phyloP scores from a whole-genome alignment of 92 coral and sea anemone species.

The Zoanthus gigantus region DNA sequence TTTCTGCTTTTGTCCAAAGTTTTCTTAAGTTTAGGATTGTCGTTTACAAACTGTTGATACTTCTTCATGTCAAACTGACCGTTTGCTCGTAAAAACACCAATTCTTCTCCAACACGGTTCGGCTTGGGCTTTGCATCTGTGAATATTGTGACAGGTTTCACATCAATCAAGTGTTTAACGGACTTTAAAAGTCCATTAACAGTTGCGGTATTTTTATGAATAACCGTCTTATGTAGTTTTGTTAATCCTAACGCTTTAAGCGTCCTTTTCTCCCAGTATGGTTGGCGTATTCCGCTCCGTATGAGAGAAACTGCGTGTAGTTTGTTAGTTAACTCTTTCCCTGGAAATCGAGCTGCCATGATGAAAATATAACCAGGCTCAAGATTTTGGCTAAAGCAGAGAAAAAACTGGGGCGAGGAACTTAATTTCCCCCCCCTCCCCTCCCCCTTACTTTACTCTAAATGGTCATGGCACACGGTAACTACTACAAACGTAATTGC shows the following conservation, averaged over 20 bases:
- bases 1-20: conserved; percentile 34
- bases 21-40: conserved; percentile 58
- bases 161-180: conserved; percentile 83
- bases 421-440: too few relatives aligned
- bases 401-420: too few relatives aligned
- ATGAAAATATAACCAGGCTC: conserved; percentile 38
- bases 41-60: conserved; percentile 63
- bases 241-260: conserved; percentile 88
- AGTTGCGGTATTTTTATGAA: conserved; percentile 92
- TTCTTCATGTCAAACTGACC: conserved; percentile 82
- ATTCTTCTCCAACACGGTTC: conserved; percentile 35
- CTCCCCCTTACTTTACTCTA: too few relatives aligned
- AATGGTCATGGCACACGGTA: too few relatives aligned
- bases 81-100: conserved; percentile 76
- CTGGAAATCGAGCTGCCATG: conserved; percentile 77
- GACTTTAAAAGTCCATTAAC: conserved; percentile 90
- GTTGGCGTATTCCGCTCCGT: conserved; percentile 90
- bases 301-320: conserved; percentile 91
- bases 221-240: conserved; percentile 85
- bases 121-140: conserved; percentile 22
- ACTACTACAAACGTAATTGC: too few relatives aligned
- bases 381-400: too few relatives aligned
- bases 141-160: conserved; percentile 74
- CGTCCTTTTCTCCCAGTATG: conserved; percentile 98
- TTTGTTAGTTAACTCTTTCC: conserved; percentile 65